Percentiles rank a stretch among this genome's conserved stretches.
Conservation (phyloP, 2,113 vertebrate species). For the Oreochromis niloticus region DNA sequence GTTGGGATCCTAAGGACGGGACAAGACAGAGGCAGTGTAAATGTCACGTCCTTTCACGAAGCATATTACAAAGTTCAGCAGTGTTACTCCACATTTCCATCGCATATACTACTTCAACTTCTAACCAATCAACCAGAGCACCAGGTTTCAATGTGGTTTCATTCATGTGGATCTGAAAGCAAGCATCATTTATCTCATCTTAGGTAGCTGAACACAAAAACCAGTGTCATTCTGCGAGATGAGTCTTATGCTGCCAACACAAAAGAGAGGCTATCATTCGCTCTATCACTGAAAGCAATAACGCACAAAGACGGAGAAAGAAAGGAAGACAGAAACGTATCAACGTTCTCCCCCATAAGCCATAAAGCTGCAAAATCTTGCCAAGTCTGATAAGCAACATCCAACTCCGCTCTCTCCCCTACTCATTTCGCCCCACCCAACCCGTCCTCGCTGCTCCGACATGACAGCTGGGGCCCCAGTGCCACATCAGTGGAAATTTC, state of each 20-base stretch:
- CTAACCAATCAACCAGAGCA: background rate
- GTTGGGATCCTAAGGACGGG: background rate
- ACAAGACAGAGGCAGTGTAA: slow-evolving; percentile 19
- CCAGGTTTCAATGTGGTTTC: background rate
- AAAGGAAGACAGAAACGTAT: slow-evolving; percentile 41
- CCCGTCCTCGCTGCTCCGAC: slow-evolving; percentile 8
- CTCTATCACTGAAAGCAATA: slow-evolving; percentile 44
- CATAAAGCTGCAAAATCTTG: slow-evolving; percentile 36
- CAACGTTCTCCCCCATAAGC: slow-evolving; percentile 14
- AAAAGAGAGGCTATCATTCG: slow-evolving; percentile 9
- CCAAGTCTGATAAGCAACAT: slow-evolving; percentile 57
- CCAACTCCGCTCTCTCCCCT: background rate
- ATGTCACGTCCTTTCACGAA: slow-evolving; percentile 38
- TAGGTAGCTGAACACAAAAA: slow-evolving; percentile 30
- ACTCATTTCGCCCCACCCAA: slow-evolving; percentile 9
- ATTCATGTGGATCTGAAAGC: background rate
- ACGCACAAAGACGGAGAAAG: background rate
- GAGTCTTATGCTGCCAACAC: slow-evolving; percentile 8
- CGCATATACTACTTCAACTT: background rate
- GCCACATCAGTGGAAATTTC: slow-evolving; percentile 62
- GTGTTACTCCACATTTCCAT: background rate
- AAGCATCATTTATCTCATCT: slow-evolving; percentile 27
- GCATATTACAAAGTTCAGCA: background rate
- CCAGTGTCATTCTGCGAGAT: background rate
- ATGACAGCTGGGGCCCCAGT: slow-evolving; percentile 54